Conservation (phyloP, 2,888 invertebrate genomes). For the Gastrophysa polygoni region DNA sequence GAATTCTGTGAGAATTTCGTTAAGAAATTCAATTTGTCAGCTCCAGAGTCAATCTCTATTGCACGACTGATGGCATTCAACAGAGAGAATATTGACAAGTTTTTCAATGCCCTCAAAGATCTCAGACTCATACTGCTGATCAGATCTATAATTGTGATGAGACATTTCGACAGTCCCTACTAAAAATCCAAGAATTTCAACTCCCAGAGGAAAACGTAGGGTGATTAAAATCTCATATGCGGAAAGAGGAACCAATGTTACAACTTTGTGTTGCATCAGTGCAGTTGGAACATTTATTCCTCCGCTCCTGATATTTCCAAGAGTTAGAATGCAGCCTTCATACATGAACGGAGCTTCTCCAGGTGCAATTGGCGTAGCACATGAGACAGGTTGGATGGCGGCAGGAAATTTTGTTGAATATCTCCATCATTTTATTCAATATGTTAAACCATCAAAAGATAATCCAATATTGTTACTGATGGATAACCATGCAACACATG, state of each 20-base stretch:
- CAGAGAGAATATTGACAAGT: not conserved
- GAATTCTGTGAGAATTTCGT: slow-evolving; percentile 20
- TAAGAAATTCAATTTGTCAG: slow-evolving; percentile 21
- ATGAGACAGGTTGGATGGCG: slow-evolving; percentile 26
- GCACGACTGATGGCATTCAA: slow-evolving; percentile 25
- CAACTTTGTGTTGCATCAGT: slow-evolving; percentile 16
- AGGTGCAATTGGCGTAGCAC: slow-evolving; percentile 6
- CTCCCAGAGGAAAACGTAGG: slow-evolving; percentile 7
- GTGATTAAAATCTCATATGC: slow-evolving; percentile 21
- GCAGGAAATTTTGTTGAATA: slow-evolving; percentile 23
- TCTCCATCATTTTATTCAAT: slow-evolving; percentile 20
- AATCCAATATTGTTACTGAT: slow-evolving; percentile 21
- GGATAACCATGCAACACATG: slow-evolving; percentile 28
- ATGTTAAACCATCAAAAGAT: slow-evolving; percentile 12
- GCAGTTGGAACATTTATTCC: slow-evolving; percentile 20
- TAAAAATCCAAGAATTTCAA: slow-evolving; percentile 3
- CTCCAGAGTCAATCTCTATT: slow-evolving; percentile 22
- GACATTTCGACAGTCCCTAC: slow-evolving; percentile 9
- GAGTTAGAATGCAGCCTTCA: slow-evolving; percentile 24
- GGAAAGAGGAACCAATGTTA: slow-evolving; percentile 18
- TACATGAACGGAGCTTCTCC: slow-evolving; percentile 16
- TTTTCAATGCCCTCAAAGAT: slow-evolving; percentile 17
- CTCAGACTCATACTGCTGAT: slow-evolving; percentile 2
- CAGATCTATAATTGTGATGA: too few species aligned
- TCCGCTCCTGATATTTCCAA: slow-evolving; percentile 17